Base-by-base conservation (phyloP, 2,888 invertebrate genomes). In the Temnothorax unifasciatus region DNA sequence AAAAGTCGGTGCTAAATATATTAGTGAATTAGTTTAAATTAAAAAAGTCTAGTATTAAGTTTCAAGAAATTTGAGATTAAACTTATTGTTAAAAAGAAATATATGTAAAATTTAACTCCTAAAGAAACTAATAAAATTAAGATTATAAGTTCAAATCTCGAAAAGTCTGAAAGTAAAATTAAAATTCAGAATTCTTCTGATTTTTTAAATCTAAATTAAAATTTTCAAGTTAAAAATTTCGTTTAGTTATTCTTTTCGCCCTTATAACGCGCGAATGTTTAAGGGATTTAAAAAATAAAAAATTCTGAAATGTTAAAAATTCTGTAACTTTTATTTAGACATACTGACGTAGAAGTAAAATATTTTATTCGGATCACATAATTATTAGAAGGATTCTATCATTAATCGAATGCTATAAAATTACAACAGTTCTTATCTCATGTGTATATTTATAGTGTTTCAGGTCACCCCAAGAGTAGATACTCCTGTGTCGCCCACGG, bases 391-490 rank as follows among this genome's bases (percentile, higher is more conserved):
- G 2, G 3, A 66, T 66, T 66, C 1, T 18, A 18, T 44, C 15
- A 44, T 4, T 44, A 66, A 25, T n/a, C 3, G 9, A 25, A 38
- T 3, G 9, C 1, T 25, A 6, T 59, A 6, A 71, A 38, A 38
- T 59, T 18, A 0, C n/a, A 25, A 15, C 9, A 41, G 29, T n/a
- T 38, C 61, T 74, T 4, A 57, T 41, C n/a, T 81, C 6, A 29
- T 1, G 8, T 34, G 13, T n/a, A 15, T 34, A n/a, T 61, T 54
- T 47, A 34, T 61, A 13, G 25, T 18, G 59, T 54, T 68, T 4
- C 85, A 94, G 94, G 94, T 94, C 92, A 92, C 93, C 92, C 93
- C 94, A 83, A 91, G 92, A 89, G 93, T 92, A 93, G 93, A 93
- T 91, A 93, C 92, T 90, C 94, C 94, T 91, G 92, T 94, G 61